Conservation (phyloP, 1,140 invertebrate genomes). For the Bombyx mandarina region DNA sequence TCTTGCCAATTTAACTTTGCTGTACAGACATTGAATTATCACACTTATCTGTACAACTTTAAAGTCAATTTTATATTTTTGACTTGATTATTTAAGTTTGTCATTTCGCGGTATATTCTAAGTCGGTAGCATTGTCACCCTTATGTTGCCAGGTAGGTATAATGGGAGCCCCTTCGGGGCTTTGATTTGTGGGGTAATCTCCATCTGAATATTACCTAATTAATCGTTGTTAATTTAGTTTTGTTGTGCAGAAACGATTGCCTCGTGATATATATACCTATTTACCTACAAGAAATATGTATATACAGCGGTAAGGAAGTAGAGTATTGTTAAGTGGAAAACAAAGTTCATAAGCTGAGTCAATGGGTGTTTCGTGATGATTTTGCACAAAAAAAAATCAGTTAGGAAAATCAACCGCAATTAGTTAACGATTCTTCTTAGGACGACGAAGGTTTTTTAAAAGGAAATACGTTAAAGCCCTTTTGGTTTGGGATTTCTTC, state of each 20-base stretch:
- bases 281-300: too few relatives aligned
- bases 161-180: slow-evolving; percentile 13
- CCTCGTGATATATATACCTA: too few relatives aligned
- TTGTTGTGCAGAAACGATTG: slow-evolving; percentile 2
- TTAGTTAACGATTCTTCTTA: too few relatives aligned
- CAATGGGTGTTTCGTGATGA: too few relatives aligned
- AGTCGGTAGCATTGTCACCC: slow-evolving; percentile 36
- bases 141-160: slow-evolving; percentile 28
- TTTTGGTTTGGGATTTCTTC: too few relatives aligned
- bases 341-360: too few relatives aligned
- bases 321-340: too few relatives aligned
- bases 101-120: slow-evolving; percentile 19
- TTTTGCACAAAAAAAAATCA: too few relatives aligned
- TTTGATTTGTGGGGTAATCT: slow-evolving; percentile 52
- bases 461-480: not conserved
- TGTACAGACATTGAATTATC: slow-evolving; percentile 2
- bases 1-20: slow-evolving; percentile 20
- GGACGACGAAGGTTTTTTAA: not conserved
- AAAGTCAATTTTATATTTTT: slow-evolving; percentile 7
- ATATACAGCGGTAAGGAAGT: too few relatives aligned
- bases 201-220: slow-evolving; percentile 24
- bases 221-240: slow-evolving; percentile 31
- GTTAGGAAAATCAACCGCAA: too few relatives aligned
- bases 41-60: slow-evolving; percentile 9
- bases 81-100: slow-evolving; percentile 8